These are phyloP conservation scores for Halcyon leucocephala DNA, from an alignment of 2,797 vertebrate genomes.

Conservation along the genomic window DNA sequence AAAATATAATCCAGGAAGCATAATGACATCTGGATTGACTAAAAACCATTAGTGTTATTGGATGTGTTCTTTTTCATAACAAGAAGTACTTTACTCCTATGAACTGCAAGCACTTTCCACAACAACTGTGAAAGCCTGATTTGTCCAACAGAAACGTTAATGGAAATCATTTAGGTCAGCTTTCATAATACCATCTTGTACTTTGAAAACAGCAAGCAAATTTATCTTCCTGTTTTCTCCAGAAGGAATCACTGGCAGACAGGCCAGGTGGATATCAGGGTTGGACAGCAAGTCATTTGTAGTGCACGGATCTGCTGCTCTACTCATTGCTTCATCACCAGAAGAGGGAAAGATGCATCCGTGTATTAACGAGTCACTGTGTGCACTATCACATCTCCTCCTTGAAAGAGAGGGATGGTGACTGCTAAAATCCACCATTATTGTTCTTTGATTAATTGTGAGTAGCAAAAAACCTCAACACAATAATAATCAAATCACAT, in stretches of 20 bases:
- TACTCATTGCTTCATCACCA: background rate
- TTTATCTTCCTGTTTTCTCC: background rate
- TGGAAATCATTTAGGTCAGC: background rate
- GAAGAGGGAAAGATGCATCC: background rate
- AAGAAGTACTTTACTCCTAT: background rate
- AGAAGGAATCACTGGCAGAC: background rate
- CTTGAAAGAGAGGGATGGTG: background rate
- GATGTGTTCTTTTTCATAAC: background rate
- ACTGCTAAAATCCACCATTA: background rate
- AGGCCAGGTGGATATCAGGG: background rate
- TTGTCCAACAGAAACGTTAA: background rate
- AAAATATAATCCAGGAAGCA: background rate
- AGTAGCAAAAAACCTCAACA: background rate
- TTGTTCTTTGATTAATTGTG: background rate
- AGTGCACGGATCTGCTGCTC: background rate
- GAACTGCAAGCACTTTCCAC: background rate
- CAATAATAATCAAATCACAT: background rate
- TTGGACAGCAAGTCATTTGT: background rate
- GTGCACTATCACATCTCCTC: no score
- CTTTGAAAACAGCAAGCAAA: background rate
- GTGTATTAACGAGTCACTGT: background rate
- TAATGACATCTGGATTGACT: background rate
- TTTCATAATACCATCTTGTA: background rate
- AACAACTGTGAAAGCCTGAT: background rate
- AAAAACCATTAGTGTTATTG: background rate